These are phyloP conservation scores for Staurois parvus DNA, from an alignment of 2,797 vertebrate species.

Conservation along the genomic window DNA sequence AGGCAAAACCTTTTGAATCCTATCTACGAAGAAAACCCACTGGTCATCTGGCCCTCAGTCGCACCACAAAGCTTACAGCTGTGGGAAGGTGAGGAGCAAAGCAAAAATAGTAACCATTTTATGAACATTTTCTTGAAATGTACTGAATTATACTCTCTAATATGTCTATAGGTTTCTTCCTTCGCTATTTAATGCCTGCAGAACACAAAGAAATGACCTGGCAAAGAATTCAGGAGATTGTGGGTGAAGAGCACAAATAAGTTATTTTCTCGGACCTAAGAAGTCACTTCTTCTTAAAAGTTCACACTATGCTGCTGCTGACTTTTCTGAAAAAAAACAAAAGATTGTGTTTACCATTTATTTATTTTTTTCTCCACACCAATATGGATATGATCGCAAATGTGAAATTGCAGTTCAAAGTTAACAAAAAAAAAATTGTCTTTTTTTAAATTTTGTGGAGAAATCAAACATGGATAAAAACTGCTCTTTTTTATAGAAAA, in stretches of 20 bases:
- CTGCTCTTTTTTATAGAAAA: too few species aligned
- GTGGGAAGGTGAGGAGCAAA: constrained; percentile 79
- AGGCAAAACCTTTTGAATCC: constrained; percentile 78
- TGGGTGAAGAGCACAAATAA: background rate
- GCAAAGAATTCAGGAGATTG: constrained; percentile 65
- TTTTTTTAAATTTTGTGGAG: too few species aligned
- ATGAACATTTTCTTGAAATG: background rate
- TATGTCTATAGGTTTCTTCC: constrained; percentile 82
- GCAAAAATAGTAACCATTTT: background rate
- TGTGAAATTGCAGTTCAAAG: too few species aligned
- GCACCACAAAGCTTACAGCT: constrained; percentile 89
- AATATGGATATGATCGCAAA: background rate
- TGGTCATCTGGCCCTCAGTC: constrained; percentile 89
- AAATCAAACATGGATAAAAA: too few species aligned
- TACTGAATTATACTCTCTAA: background rate
- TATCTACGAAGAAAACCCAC: constrained; percentile 77
- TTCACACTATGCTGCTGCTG: background rate
- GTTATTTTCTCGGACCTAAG: background rate
- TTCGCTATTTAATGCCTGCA: constrained; percentile 78
- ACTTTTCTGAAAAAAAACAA: background rate
- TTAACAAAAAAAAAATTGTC: too few species aligned
- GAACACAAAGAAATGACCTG: constrained; percentile 79
- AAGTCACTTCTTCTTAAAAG: background rate
- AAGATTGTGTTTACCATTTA: background rate
- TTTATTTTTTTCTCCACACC: background rate